A percentile compares a stretch with the other conserved stretches of the same genome.
These are phyloP conservation scores for Corythucha ciliata DNA, from an alignment of 2,888 invertebrate species.

Conservation along the genomic window DNA sequence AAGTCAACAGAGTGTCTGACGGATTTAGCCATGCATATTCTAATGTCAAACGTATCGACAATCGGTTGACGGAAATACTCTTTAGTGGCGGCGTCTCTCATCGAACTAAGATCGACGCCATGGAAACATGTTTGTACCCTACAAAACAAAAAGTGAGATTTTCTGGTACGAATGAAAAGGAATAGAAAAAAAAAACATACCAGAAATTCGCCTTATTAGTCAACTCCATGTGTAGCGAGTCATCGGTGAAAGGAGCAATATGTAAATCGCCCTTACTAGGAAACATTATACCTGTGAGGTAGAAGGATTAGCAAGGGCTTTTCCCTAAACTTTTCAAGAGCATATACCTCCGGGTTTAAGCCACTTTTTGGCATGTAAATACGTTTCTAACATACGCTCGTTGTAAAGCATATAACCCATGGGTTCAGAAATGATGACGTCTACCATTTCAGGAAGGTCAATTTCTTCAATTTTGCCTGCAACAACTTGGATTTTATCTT, in stretches of 20 bases:
- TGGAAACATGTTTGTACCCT: conserved; percentile 94
- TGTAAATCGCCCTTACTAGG: conserved; percentile 94
- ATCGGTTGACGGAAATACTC: conserved; percentile 98
- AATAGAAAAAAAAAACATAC: conserved; percentile 43
- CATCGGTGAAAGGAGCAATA: conserved; percentile 95
- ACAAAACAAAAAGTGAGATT: conserved; percentile 19
- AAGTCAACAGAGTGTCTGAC: conserved; percentile 91
- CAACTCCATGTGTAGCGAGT: conserved; percentile 94
- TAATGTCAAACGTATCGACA: conserved; percentile 95
- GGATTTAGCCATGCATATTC: conserved; percentile 92
- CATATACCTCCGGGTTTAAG: conserved; percentile 60
- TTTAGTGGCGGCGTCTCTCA: conserved; percentile 86
- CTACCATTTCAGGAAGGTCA: conserved; percentile 86
- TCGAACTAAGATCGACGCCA: conserved; percentile 86
- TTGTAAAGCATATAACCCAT: conserved; percentile 99
- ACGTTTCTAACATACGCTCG: conserved; percentile 97
- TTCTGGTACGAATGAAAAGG: conserved; percentile 3
- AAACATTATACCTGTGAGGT: conserved; percentile 77
- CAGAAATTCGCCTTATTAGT: conserved; percentile 98
- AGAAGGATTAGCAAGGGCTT: background rate
- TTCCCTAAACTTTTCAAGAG: background rate
- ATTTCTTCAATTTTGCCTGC: conserved; percentile 99
- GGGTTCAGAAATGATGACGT: conserved; percentile 96
- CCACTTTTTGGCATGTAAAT: conserved; percentile 97
- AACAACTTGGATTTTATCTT: conserved; percentile 80